Conservation (phyloP, 2,113 vertebrate genomes). For the Craseonycteris thonglongyai region DNA sequence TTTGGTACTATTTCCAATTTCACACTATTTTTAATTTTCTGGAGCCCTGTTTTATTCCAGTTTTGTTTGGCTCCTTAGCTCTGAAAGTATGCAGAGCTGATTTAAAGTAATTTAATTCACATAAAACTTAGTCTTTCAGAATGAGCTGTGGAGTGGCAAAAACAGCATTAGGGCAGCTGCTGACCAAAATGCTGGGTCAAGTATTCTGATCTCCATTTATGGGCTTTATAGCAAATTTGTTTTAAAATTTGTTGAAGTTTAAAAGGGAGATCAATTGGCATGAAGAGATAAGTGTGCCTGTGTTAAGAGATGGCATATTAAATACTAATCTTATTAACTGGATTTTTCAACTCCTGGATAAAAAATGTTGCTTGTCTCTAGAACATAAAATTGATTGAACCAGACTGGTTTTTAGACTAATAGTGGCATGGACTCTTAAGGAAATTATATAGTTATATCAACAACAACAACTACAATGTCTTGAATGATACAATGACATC, state of each 20-base stretch:
- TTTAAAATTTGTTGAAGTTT: constrained; percentile 46
- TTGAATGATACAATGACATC: not conserved
- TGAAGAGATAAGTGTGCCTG: not conserved
- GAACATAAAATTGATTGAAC: not conserved
- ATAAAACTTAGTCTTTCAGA: constrained; percentile 38
- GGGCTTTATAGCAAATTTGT: constrained; percentile 17
- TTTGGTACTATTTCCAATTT: not conserved
- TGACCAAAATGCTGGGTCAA: constrained; percentile 7
- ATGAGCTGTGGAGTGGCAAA: constrained; percentile 37
- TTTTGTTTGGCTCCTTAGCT: constrained; percentile 9
- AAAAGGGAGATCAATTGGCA: constrained; percentile 27
- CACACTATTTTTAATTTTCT: constrained; percentile 9
- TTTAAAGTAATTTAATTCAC: constrained; percentile 34
- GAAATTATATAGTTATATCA: not conserved
- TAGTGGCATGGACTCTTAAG: not conserved
- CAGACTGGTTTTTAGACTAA: not conserved
- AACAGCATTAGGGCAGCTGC: constrained; percentile 21
- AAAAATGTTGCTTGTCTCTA: not conserved
- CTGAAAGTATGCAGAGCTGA: not conserved
- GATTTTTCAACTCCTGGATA: not conserved
- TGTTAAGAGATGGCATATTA: not conserved
- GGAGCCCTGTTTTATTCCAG: constrained; percentile 16
- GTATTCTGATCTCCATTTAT: constrained; percentile 13
- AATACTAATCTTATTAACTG: not conserved
- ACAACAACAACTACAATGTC: not conserved